These are phyloP conservation scores for Geococcyx californianus DNA, from an alignment of 2,113 vertebrate genomes.

Conservation along the genomic window DNA sequence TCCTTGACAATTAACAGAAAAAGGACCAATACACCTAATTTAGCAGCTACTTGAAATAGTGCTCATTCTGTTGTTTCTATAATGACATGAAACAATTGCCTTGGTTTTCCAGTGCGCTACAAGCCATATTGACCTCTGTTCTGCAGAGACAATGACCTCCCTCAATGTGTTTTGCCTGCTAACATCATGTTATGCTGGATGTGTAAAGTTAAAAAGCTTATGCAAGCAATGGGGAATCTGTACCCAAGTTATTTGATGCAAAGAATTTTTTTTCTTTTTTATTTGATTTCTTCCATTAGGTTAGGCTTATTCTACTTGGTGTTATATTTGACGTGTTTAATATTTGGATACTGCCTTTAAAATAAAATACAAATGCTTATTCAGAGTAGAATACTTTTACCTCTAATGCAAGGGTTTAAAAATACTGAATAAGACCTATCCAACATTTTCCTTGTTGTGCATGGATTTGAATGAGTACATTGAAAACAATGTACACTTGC, in stretches of 20 bases:
- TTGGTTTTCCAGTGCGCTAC: background rate
- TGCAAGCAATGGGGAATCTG: background rate
- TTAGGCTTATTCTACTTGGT: background rate
- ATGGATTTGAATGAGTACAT: background rate
- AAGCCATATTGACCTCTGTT: background rate
- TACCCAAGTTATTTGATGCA: background rate
- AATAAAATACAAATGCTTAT: background rate
- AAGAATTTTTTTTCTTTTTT: background rate
- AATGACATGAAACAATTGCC: background rate
- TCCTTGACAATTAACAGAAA: background rate
- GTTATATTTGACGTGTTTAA: background rate
- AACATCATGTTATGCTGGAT: background rate
- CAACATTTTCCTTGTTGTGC: background rate
- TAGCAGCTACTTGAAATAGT: background rate
- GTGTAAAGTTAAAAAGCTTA: background rate
- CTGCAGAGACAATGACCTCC: background rate
- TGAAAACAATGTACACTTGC: too few species aligned
- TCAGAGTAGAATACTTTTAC: background rate
- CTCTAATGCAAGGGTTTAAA: background rate
- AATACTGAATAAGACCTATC: background rate
- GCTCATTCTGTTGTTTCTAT: background rate
- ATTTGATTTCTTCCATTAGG: background rate
- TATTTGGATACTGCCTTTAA: background rate
- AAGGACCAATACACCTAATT: background rate
- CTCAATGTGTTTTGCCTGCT: background rate